A percentile compares a stretch with the other conserved stretches of the same genome.
phyloP scores from a whole-genome alignment of 1,140 invertebrate genomes.

The Leptopilina clavipes region DNA sequence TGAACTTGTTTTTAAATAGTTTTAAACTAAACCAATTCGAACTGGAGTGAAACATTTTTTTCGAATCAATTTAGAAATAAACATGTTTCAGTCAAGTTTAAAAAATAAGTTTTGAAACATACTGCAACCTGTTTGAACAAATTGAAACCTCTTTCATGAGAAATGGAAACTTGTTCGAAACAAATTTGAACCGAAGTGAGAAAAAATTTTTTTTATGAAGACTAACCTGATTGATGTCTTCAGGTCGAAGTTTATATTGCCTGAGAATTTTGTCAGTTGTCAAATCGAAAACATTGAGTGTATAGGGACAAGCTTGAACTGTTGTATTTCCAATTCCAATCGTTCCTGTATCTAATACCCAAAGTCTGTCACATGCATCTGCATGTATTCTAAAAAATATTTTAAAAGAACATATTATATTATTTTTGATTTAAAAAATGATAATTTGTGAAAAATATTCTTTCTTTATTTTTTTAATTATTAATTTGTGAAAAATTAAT shows the following conservation, averaged over 20 bases:
- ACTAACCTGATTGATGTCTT: conserved; percentile 80
- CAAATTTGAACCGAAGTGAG: not conserved
- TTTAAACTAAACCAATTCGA: too few species aligned
- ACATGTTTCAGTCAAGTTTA: too few species aligned
- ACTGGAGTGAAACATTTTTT: too few species aligned
- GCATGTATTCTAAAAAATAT: conserved; percentile 75
- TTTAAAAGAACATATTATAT: not conserved
- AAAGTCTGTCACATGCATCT: conserved; percentile 85
- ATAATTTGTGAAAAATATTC: too few species aligned
- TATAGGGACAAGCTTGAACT: conserved; percentile 82
- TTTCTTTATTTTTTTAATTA: too few species aligned
- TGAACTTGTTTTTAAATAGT: too few species aligned
- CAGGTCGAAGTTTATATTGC: conserved; percentile 81
- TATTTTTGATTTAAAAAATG: not conserved
- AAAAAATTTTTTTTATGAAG: conserved; percentile 1
- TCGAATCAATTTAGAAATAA: too few species aligned
- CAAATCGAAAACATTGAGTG: conserved; percentile 85
- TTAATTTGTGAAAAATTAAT: not conserved
- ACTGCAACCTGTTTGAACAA: not conserved
- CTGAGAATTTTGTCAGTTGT: conserved; percentile 82
- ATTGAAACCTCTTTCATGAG: not conserved
- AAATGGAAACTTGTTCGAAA: not conserved
- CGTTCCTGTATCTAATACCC: conserved; percentile 88
- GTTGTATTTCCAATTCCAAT: conserved; percentile 86
- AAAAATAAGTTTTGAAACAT: too few species aligned